Base-by-base conservation (phyloP, 1,140 invertebrate species). In the Gryon sp. region DNA sequence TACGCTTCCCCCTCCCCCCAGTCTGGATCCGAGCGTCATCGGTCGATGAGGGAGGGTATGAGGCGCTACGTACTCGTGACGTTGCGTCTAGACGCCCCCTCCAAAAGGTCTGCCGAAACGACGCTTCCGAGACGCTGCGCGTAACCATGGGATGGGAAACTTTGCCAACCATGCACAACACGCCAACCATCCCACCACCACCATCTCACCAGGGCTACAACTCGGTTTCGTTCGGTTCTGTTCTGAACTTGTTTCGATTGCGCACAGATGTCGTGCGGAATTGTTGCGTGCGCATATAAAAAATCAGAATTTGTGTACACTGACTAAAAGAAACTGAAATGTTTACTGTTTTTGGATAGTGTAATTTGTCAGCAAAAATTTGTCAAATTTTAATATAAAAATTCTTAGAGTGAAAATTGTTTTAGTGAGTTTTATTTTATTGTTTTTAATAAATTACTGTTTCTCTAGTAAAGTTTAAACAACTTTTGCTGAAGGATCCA, bases 1-100 rank as follows among this genome's bases (percentile, higher is more conserved):
- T n/a, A n/a, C n/a, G n/a, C n/a, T n/a, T 48, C 45, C 70, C 76
- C 79, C 76, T 38, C 65, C 41, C 73, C 70, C 70, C 75, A 81
- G 84, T 87, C 85, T 86, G 82, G 82, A 81, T 84, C 82, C 82
- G 81, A 83, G 62, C 82, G 78, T 84, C 83, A 85, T 84, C 84
- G 82, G 78, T 65, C 57, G 76, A 77, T 60, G 77, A 73, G 76
- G 70, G 41, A 63, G 78, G 80, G 80, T 73, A 80, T 79, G 80
- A 80, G 83, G 78, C 66, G 74, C 74, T 84, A 86, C 81, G 84
- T 86, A 87, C 85, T 86, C 84, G 86, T 87, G 86, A 87, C 86
- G 86, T 87, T 88, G 84, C 85, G 86, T 88, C 86, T 88, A 88
- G 86, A 88, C 86, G 82, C 85, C 86, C 86, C 86, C 83, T 86